A percentile compares a stretch with the other conserved stretches of the same genome.
Evolutionary conservation across 1,140 invertebrate species (phyloP).

Genomic region (Cotesia vestalis): DNA sequence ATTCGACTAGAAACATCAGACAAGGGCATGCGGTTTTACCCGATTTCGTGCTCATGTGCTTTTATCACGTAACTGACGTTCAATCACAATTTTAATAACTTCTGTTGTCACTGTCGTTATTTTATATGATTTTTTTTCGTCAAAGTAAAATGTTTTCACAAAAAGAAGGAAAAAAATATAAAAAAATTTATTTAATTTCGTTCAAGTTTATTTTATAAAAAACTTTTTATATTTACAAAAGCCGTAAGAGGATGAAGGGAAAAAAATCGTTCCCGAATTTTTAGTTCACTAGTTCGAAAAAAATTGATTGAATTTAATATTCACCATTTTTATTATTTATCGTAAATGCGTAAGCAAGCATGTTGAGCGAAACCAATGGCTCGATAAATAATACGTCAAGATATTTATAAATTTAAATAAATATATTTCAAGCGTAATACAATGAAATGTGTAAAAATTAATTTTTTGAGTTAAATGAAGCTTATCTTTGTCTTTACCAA

Average conservation of each 20-base stretch:
- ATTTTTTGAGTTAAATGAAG: too few species aligned
- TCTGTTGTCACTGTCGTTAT: slow-evolving; percentile 7
- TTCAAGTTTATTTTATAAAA: too few species aligned
- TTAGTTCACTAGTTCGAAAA: not conserved
- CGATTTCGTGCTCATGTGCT: slow-evolving; percentile 34
- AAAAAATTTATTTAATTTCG: too few species aligned
- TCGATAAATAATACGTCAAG: slow-evolving; percentile 35
- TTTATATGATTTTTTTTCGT: not conserved
- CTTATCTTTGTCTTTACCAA: slow-evolving; percentile 9
- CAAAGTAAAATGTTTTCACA: not conserved
- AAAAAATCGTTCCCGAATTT: not conserved
- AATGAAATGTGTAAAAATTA: too few species aligned
- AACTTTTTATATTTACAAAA: too few species aligned
- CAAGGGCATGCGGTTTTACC: slow-evolving; percentile 18
- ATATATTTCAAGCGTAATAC: not conserved
- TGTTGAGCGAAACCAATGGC: slow-evolving; percentile 25
- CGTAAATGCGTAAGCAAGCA: slow-evolving; percentile 22
- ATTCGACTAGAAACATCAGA: slow-evolving; percentile 21
- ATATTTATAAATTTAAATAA: slow-evolving; percentile 35
- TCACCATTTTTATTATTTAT: slow-evolving; percentile 4
- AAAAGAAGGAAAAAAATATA: not conserved
- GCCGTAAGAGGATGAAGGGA: too few species aligned
- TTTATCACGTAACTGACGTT: slow-evolving; percentile 36
- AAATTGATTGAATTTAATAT: not conserved
- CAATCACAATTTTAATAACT: slow-evolving; percentile 20